Conservation (phyloP, 1,140 invertebrate genomes). For the Drosophila kohkoa region DNA sequence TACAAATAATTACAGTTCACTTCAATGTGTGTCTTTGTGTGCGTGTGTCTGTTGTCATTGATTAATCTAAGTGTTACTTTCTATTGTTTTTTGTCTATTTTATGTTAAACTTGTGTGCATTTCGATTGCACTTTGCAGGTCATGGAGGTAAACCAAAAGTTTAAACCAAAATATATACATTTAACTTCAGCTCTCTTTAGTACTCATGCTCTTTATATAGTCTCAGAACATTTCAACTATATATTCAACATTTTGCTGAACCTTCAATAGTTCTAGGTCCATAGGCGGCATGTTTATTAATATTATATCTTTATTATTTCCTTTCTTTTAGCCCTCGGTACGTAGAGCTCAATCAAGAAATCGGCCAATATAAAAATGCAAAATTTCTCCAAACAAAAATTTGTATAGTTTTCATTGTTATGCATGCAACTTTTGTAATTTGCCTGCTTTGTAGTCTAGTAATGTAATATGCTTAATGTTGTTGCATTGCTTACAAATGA, state of each 20-base stretch:
- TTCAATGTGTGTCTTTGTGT: slow-evolving; percentile 12
- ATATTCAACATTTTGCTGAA: slow-evolving; percentile 16
- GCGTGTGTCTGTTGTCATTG: slow-evolving; percentile 51
- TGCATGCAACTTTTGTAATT: slow-evolving; percentile 24
- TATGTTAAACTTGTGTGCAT: slow-evolving; percentile 59
- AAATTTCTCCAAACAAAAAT: slow-evolving; percentile 28
- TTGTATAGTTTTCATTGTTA: slow-evolving; percentile 16
- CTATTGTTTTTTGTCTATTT: slow-evolving; percentile 75
- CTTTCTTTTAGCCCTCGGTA: slow-evolving; percentile 67
- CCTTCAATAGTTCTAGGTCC: slow-evolving; percentile 33
- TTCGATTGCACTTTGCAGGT: slow-evolving; percentile 64
- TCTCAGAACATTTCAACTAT: slow-evolving; percentile 30
- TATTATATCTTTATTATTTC: slow-evolving; percentile 41
- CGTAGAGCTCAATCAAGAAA: slow-evolving; percentile 56
- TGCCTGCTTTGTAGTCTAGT: slow-evolving; percentile 44
- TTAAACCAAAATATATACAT: slow-evolving; percentile 13
- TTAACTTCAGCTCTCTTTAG: slow-evolving; percentile 44
- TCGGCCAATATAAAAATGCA: slow-evolving; percentile 45
- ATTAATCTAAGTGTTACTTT: slow-evolving; percentile 60
- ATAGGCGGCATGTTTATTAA: slow-evolving; percentile 56
- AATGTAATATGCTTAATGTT: slow-evolving; percentile 17
- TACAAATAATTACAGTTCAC: slow-evolving; percentile 59
- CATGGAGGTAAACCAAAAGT: slow-evolving; percentile 69
- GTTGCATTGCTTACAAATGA: neutral
- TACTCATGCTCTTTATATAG: slow-evolving; percentile 22